Evolutionary conservation across 2,797 vertebrate species (phyloP).

Genomic region (Microctenopoma steveboyesi): DNA sequence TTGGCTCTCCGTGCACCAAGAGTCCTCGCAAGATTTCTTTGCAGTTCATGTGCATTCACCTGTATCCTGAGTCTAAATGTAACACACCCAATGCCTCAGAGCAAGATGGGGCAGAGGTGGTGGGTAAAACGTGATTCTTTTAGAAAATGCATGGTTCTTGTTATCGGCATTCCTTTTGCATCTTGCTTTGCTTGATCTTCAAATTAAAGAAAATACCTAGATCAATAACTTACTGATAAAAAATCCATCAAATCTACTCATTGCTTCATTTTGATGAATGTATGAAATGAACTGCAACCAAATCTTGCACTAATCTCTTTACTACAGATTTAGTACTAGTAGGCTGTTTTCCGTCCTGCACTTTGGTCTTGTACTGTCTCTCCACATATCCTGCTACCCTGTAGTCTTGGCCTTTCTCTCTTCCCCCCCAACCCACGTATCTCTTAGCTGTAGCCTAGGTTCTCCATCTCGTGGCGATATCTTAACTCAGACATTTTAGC

Average conservation of each 20-base stretch:
- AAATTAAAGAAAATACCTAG: slow-evolving; percentile 2
- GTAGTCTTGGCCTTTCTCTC: background rate
- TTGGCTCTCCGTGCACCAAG: slow-evolving; percentile 1
- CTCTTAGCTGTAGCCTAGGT: slow-evolving; percentile 92
- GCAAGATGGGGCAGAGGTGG: slow-evolving; percentile 6
- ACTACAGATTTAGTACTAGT: background rate
- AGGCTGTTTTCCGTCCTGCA: slow-evolving; percentile 23
- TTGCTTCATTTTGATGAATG: slow-evolving; percentile 21
- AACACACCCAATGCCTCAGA: slow-evolving; percentile 26
- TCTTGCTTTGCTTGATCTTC: slow-evolving; percentile 16
- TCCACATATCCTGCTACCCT: background rate
- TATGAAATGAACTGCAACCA: slow-evolving; percentile 55
- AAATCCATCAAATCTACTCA: slow-evolving; percentile 40
- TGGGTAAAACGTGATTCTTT: background rate
- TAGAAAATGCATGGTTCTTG: background rate
- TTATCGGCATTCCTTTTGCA: background rate
- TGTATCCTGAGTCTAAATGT: slow-evolving; percentile 44
- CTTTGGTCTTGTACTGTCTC: slow-evolving; percentile 32
- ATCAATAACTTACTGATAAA: slow-evolving; percentile 3
- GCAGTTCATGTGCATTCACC: slow-evolving; percentile 49
- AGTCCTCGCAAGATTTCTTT: slow-evolving; percentile 31
- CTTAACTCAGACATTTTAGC: slow-evolving; percentile 97
- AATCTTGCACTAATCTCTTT: slow-evolving; percentile 36
- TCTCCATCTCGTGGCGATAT: slow-evolving; percentile 97
- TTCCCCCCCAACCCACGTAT: background rate